Percentiles rank a stretch among this genome's conserved stretches.
Conservation (phyloP, 2,797 vertebrate species). For the Scarus forsteni region DNA sequence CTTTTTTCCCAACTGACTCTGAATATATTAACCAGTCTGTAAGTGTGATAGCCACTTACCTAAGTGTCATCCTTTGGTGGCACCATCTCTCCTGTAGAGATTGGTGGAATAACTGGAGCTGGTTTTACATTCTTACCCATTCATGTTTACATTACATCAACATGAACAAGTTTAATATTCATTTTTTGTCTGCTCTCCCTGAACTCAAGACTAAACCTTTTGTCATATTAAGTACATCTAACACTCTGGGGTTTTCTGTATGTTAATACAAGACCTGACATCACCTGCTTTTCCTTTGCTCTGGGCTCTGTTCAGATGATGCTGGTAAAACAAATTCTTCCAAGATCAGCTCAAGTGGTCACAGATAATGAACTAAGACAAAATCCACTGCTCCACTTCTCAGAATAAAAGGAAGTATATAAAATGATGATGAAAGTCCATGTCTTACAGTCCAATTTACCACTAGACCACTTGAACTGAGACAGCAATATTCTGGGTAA, state of each 20-base stretch:
- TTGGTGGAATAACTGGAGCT: too few relatives aligned
- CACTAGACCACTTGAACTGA: conserved; percentile 26
- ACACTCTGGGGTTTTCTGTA: background rate
- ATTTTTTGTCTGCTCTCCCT: background rate
- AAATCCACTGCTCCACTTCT: conserved; percentile 13
- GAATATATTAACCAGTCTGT: too few relatives aligned
- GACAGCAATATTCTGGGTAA: conserved; percentile 33
- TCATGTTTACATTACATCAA: too few relatives aligned
- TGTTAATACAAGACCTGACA: too few relatives aligned
- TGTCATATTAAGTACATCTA: background rate
- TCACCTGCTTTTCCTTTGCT: background rate
- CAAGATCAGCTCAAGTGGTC: conserved; percentile 9
- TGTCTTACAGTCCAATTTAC: conserved; percentile 20
- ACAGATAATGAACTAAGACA: conserved; percentile 15
- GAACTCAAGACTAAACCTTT: background rate
- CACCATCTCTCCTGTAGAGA: too few relatives aligned
- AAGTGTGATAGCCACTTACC: too few relatives aligned
- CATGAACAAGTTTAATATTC: background rate
- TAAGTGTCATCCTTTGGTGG: too few relatives aligned
- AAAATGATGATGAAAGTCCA: conserved; percentile 7
- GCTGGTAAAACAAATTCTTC: conserved; percentile 14
- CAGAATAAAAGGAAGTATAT: background rate
- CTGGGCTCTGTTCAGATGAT: background rate
- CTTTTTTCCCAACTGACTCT: too few relatives aligned
- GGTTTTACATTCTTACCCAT: too few relatives aligned